phyloP scores from a whole-genome alignment of 1,140 invertebrate genomes.

The Euwallacea fornicatus region DNA sequence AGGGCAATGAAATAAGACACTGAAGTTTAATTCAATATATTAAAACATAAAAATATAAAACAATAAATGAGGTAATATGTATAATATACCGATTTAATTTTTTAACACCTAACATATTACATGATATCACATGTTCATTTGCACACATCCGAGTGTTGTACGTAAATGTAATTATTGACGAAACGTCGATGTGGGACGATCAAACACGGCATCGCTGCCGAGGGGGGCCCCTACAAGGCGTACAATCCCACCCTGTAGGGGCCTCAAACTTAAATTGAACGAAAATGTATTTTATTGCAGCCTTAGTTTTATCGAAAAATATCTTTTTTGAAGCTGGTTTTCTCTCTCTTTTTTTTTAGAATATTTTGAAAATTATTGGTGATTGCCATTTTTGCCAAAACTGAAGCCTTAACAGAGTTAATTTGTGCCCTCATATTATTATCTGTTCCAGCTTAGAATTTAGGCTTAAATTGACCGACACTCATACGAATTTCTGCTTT shows the following conservation, averaged over 20 bases:
- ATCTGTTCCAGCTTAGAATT: constrained; percentile 27
- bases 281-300: constrained; percentile 47
- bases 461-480: constrained; percentile 23
- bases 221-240: neutral
- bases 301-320: constrained; percentile 52
- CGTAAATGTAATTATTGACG: constrained; percentile 55
- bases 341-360: constrained; percentile 36
- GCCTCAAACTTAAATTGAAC: neutral
- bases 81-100: constrained; percentile 55
- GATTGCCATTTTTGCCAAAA: constrained; percentile 44
- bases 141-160: constrained; percentile 55
- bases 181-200: constrained; percentile 54
- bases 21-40: constrained; percentile 46
- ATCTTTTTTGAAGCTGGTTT: constrained; percentile 22
- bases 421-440: constrained; percentile 51
- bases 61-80: constrained; percentile 53
- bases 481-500: neutral
- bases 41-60: constrained; percentile 53
- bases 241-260: constrained; percentile 12
- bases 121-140: constrained; percentile 56
- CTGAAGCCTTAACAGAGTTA: constrained; percentile 18
- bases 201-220: neutral
- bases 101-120: constrained; percentile 56
- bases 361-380: constrained; percentile 36
- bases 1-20: neutral